phyloP scores from a whole-genome alignment of 2,113 vertebrate genomes.

The Sylvicapra grimmia region DNA sequence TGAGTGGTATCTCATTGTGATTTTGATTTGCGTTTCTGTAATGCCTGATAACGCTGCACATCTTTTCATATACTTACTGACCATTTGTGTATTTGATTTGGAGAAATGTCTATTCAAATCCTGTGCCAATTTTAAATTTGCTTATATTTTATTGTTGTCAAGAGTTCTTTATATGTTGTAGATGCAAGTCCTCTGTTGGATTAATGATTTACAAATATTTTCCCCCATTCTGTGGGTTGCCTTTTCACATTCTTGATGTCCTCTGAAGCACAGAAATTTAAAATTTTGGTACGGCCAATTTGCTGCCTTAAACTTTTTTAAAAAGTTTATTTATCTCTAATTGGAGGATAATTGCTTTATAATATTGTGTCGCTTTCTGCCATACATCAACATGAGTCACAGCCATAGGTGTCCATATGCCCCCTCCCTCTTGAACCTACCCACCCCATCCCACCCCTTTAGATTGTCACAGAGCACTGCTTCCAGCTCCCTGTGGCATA shows the following conservation, averaged over 20 bases:
- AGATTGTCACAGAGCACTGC: neutral
- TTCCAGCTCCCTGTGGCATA: neutral
- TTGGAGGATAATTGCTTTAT: neutral
- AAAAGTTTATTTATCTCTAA: neutral
- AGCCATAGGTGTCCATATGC: neutral
- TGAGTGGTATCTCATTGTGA: neutral
- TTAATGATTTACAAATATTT: neutral
- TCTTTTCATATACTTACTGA: neutral
- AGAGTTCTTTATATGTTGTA: neutral
- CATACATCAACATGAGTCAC: neutral
- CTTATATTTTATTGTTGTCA: neutral
- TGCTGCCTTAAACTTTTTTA: neutral
- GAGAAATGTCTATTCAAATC: neutral
- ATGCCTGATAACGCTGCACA: neutral
- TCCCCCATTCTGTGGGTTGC: neutral
- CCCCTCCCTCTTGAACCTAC: neutral
- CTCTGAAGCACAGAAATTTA: neutral
- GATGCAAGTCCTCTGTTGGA: neutral
- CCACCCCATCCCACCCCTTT: neutral
- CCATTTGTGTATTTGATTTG: neutral
- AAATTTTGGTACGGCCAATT: neutral
- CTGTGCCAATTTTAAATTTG: neutral
- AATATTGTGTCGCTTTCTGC: neutral
- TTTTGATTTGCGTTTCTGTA: slow-evolving; percentile 2
- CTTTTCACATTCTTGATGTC: slow-evolving; percentile 1